These are phyloP conservation scores for Mellilla xanthometata DNA, from an alignment of 2,888 invertebrate species.

Conservation along the genomic window DNA sequence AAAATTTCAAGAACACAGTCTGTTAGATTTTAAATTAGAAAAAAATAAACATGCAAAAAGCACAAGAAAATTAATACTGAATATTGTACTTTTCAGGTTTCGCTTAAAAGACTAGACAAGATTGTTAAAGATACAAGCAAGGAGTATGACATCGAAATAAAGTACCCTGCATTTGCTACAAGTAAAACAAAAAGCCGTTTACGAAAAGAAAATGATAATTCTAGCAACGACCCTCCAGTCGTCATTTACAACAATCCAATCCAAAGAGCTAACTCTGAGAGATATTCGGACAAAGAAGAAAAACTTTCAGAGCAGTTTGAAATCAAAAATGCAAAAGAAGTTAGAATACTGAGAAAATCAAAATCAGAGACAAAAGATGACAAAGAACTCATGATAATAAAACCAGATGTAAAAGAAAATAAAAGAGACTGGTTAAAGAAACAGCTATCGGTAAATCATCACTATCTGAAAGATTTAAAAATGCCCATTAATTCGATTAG, in stretches of 20 bases:
- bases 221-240: constrained; percentile 50
- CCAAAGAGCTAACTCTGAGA: constrained; percentile 62
- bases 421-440: constrained; percentile 74
- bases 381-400: constrained; percentile 52
- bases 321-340: constrained; percentile 48
- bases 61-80: too few species aligned
- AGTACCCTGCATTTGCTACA: constrained; percentile 50
- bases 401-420: constrained; percentile 69
- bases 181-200: constrained; percentile 31
- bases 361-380: constrained; percentile 57
- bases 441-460: constrained; percentile 82
- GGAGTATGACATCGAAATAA: constrained; percentile 49
- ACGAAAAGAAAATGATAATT: constrained; percentile 31
- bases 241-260: constrained; percentile 51
- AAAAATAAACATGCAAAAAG: too few species aligned
- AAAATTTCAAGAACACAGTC: too few species aligned
- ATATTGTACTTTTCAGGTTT: constrained; percentile 77
- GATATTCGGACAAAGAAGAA: constrained; percentile 43
- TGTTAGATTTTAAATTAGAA: too few species aligned
- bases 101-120: constrained; percentile 85
- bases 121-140: constrained; percentile 57
- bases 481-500: constrained; percentile 92
- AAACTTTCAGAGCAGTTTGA: constrained; percentile 46
- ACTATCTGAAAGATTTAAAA: constrained; percentile 87
- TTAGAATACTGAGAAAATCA: constrained; percentile 44